Base-by-base conservation (phyloP, 2,888 invertebrate species). In the Sialis fuliginosa region DNA sequence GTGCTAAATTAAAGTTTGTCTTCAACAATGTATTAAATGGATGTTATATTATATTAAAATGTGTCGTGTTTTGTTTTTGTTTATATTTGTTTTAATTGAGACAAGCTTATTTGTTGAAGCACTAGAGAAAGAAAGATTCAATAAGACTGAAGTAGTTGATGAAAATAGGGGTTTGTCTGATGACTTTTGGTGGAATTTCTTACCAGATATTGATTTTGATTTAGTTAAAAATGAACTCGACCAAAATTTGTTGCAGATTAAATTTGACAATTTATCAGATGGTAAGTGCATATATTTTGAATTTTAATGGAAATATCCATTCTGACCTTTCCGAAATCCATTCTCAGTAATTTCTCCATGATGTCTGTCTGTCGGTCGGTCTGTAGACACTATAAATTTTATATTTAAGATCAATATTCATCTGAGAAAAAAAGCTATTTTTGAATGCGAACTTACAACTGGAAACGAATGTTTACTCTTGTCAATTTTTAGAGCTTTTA, bases 161-260 rank as follows among this genome's bases (percentile, higher is more conserved):
- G 22, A 22, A 22, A 22, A 22, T 4, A 22, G 22, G 22, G 22
- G 22, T 22, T 22, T 10, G 39, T 39, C 6, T 6, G 42, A 42
- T 9, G 31, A 42, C 30, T 8, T 30, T 13, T 42, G 30, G 22
- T 30, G 32, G 10, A 32, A 42, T 30, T 30, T 39, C 5, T 31
- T 45, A 32, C 39, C 45, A 7, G 32, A 45, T 39, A 9, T 45
- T 9, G 32, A 45, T 31, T 39, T 39, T 45, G 32, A 32, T 39
- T 12, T 45, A 12, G 39, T 10, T 12, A 39, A 31, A n/a, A 32
- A 39, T 13, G 30, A 39, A n/a, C 30, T 31, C 13, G 30, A 45
- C 35, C 10, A 39, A n/a, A 45, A 22, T 30, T 7, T 42, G 30
- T 42, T 42, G 42, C 10, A 31, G 22, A 31, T 42, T 7, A 42